These are phyloP conservation scores for Sturmia bella DNA, from an alignment of 2,888 invertebrate species.

Conservation along the genomic window DNA sequence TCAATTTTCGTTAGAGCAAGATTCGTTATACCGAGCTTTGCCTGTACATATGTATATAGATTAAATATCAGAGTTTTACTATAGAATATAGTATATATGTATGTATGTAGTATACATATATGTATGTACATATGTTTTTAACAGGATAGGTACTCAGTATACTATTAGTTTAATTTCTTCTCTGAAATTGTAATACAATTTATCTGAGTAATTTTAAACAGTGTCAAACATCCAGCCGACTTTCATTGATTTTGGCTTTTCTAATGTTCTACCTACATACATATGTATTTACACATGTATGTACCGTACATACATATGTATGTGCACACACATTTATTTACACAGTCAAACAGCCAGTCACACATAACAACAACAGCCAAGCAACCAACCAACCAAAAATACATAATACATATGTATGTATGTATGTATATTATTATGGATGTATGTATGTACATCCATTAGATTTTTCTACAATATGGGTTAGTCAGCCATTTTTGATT, in stretches of 20 bases:
- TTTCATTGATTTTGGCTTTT: constrained; percentile 42
- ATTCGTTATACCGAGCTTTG: too few relatives aligned
- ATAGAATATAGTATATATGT: too few relatives aligned
- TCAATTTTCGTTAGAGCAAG: too few relatives aligned
- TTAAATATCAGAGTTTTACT: too few relatives aligned
- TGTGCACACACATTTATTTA: constrained; percentile 18
- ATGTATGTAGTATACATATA: too few relatives aligned
- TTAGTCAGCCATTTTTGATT: constrained; percentile 71
- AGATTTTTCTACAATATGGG: constrained; percentile 64
- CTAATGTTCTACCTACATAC: constrained; percentile 48
- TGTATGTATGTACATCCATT: constrained; percentile 27
- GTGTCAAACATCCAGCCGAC: constrained; percentile 6
- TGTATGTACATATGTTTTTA: too few relatives aligned
- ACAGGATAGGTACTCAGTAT: constrained; percentile 6
- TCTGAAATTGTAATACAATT: constrained; percentile 49
- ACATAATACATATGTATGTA: neutral
- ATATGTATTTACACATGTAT: too few relatives aligned
- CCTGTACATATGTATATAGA: too few relatives aligned
- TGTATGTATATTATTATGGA: neutral
- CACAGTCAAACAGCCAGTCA: neutral
- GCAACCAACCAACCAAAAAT: neutral
- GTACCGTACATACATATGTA: constrained; percentile 16
- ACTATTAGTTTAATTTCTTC: constrained; percentile 41
- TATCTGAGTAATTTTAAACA: constrained; percentile 27
- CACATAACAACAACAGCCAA: too few relatives aligned